Conservation (phyloP, 2,113 vertebrate species). For the Caracal caracal region DNA sequence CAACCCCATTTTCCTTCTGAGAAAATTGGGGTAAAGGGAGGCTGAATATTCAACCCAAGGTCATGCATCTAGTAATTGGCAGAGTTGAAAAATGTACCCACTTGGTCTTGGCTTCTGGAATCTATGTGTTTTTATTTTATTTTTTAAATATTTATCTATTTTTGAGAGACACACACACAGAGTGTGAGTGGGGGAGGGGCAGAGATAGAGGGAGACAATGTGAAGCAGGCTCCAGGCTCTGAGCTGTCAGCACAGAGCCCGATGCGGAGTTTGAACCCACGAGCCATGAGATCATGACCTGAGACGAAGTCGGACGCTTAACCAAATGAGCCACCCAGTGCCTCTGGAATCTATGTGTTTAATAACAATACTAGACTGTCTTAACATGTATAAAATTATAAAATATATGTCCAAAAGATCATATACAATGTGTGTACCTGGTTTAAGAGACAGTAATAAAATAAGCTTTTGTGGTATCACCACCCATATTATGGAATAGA, state of each 20-base stretch:
- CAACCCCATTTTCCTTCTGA: constrained; percentile 41
- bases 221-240: background rate
- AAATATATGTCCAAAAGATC: background rate
- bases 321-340: too few species aligned
- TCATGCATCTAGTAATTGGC: constrained; percentile 28
- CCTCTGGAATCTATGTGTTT: constrained; percentile 3
- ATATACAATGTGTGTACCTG: background rate
- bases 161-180: too few species aligned
- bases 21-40: background rate
- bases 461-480: background rate
- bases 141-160: too few species aligned
- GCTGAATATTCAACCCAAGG: constrained; percentile 15
- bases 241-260: too few species aligned
- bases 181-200: too few species aligned
- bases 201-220: too few species aligned
- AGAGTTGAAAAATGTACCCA: constrained; percentile 25
- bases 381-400: constrained; percentile 12
- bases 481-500: background rate
- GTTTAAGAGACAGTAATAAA: background rate
- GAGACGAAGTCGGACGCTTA: too few species aligned
- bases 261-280: too few species aligned
- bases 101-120: constrained; percentile 24
- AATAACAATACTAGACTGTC: background rate
- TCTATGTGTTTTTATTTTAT: background rate
- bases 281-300: too few species aligned